Conservation (phyloP, 92 coral and sea anemone species). For the Nematostella vectensis region DNA sequence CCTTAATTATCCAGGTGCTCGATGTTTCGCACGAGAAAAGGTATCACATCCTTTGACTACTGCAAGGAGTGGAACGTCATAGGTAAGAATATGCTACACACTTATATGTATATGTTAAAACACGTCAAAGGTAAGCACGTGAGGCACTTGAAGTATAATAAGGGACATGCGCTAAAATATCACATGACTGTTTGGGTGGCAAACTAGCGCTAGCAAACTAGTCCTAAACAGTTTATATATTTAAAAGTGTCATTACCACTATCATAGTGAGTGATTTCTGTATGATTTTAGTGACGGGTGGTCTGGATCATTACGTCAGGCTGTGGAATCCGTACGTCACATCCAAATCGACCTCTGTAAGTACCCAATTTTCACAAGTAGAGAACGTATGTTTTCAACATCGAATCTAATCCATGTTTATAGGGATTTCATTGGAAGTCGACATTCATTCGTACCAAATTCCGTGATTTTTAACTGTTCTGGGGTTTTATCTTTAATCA, state of each 20-base stretch:
- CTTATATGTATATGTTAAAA: not conserved
- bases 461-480: too few species aligned
- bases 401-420: too few species aligned
- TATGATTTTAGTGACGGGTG: conserved; percentile 95
- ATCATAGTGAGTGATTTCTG: too few species aligned
- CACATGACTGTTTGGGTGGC: too few species aligned
- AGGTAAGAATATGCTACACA: conserved; percentile 33
- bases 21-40: conserved; percentile 86
- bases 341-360: conserved; percentile 83
- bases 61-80: conserved; percentile 99
- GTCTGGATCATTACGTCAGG: conserved; percentile 83
- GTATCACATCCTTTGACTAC: conserved; percentile 96
- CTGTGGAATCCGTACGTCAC: conserved; percentile 98
- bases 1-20: conserved; percentile 86
- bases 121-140: not conserved
- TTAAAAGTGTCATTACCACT: too few species aligned
- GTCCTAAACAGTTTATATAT: too few species aligned
- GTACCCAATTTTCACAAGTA: too few species aligned
- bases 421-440: too few species aligned
- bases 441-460: too few species aligned
- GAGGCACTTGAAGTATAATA: not conserved
- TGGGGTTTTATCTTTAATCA: too few species aligned
- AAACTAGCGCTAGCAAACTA: not conserved
- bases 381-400: too few species aligned
- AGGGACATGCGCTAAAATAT: too few species aligned